Percentiles rank a stretch among this genome's conserved stretches.
Evolutionary conservation across 2,888 invertebrate genomes (phyloP).

Genomic region (Pammene aurita): DNA sequence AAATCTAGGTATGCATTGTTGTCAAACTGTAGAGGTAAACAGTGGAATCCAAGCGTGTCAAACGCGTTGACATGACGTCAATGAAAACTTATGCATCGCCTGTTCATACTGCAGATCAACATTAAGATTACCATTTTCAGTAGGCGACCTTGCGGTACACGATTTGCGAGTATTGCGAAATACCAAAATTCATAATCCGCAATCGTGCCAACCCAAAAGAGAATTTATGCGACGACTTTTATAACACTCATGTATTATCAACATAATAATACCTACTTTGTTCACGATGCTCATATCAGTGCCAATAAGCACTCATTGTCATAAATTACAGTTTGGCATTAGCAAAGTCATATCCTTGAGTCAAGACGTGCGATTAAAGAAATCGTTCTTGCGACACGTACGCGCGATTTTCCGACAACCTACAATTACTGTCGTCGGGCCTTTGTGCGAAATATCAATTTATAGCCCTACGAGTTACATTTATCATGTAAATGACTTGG

Average conservation of each 20-base stretch:
- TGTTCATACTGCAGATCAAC: slow-evolving; percentile 57
- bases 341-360: slow-evolving; percentile 57
- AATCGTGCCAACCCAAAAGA: slow-evolving; percentile 8
- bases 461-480: slow-evolving; percentile 51
- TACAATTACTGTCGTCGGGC: slow-evolving; percentile 65
- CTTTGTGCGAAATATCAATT: slow-evolving; percentile 68
- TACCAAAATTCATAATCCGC: slow-evolving; percentile 60
- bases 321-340: slow-evolving; percentile 61
- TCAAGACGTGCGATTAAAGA: slow-evolving; percentile 59
- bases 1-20: slow-evolving; percentile 15
- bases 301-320: slow-evolving; percentile 52
- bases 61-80: slow-evolving; percentile 57
- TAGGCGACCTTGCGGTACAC: slow-evolving; percentile 77
- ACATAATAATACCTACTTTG: slow-evolving; percentile 9
- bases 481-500: slow-evolving; percentile 44
- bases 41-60: slow-evolving; percentile 40
- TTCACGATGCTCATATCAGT: slow-evolving; percentile 42
- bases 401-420: slow-evolving; percentile 59
- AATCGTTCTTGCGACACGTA: slow-evolving; percentile 62
- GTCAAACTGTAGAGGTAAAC: slow-evolving; percentile 26
- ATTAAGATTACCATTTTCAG: slow-evolving; percentile 81
- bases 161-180: slow-evolving; percentile 73
- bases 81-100: slow-evolving; percentile 60
- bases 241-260: slow-evolving; percentile 15
- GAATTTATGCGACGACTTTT: slow-evolving; percentile 15